Base-by-base conservation (phyloP, 2,797 vertebrate species). In the Picus viridis region DNA sequence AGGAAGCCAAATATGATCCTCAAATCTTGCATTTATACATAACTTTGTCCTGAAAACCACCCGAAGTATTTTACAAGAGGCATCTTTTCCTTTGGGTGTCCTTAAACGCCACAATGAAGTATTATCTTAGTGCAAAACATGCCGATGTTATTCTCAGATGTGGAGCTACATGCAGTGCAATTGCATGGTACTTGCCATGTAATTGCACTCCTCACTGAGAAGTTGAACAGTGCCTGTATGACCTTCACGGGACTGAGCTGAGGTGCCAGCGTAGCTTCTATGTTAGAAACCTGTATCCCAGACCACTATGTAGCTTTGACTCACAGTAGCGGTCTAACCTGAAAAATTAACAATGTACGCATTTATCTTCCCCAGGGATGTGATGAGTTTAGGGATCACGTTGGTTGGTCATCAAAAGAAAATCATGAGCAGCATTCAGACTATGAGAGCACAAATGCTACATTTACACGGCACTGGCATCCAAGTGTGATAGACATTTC, bases 361-460 rank as follows among this genome's bases (percentile, higher is more conserved):
- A 61, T 93, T 95, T 97, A 91, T 97, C 78, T 97, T 97, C 97
- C 95, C 85, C 97, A 99, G 99, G 95, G 99, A 99, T 96, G 98
- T 99, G 97, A 99, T 99, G 98, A 99, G 98, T 97, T 98, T 99
- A 98, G 99, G 99, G 91, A 99, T 99, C 98, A 98, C 99, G 80
- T 98, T 99, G 97, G 99, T 99, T 96, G 99, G 99, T 95, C 99
- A 99, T 98, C 99, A 99, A 97, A 99, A 99, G 98, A 99, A 99
- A 98, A 99, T 99, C 97, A 99, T 99, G 99, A 99, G 99, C 98
- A 99, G 99, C 98, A 99, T 99, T 99, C 99, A 99, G 98, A 99
- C 99, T 98, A 99, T 99, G 98, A 99, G 99, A 98, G 99, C 98
- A 95, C 99, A 99, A 98, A 99, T 99, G 99, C 97, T 99, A 92